phyloP scores from a whole-genome alignment of 2,113 vertebrate genomes.

The Emydocephalus ijimae region DNA sequence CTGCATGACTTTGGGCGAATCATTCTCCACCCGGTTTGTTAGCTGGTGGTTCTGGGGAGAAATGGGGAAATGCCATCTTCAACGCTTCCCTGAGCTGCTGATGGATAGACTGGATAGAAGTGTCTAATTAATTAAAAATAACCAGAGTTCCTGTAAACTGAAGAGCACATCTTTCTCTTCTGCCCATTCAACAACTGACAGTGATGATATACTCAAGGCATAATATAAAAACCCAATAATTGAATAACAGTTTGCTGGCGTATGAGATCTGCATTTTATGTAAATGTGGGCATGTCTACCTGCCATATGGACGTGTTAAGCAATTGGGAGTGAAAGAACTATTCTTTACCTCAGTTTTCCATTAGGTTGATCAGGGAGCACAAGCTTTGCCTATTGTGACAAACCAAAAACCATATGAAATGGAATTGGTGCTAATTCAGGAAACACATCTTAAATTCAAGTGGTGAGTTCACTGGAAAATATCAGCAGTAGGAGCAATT shows the following conservation, averaged over 20 bases:
- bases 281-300: background rate
- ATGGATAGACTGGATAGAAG: background rate
- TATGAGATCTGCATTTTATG: background rate
- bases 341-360: background rate
- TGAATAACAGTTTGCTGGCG: background rate
- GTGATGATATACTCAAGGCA: too few relatives aligned
- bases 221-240: background rate
- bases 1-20: background rate
- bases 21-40: background rate
- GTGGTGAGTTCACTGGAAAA: background rate
- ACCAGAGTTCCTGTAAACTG: background rate
- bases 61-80: background rate
- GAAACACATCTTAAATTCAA: background rate
- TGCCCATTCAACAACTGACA: background rate
- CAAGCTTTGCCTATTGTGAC: background rate
- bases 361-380: background rate
- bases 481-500: background rate
- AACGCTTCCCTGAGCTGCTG: too few relatives aligned
- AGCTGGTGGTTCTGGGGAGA: background rate
- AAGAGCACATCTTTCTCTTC: too few relatives aligned
- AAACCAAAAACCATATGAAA: background rate
- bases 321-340: constrained; percentile 41
- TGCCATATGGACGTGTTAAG: constrained; percentile 41
- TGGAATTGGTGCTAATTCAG: background rate
- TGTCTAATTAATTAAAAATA: background rate